Percentiles rank a stretch among this genome's conserved stretches.
Conservation (phyloP, 2,888 invertebrate species). For the Calephelis perditalis region DNA sequence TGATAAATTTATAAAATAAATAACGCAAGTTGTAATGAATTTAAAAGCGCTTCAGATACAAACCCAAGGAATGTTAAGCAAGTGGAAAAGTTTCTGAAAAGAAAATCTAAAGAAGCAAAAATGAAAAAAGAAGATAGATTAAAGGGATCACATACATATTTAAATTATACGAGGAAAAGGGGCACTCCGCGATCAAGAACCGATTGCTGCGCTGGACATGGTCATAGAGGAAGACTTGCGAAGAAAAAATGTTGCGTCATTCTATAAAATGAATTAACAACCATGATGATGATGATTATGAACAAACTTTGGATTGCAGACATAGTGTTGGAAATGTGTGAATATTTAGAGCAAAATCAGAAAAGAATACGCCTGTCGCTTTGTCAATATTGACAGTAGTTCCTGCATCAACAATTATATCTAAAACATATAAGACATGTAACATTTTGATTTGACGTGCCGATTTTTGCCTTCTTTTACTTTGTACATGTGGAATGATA, state of each 20-base stretch:
- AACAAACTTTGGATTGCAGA: too few species aligned
- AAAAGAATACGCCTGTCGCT: too few species aligned
- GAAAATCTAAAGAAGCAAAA: slow-evolving; percentile 48
- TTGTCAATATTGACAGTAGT: too few species aligned
- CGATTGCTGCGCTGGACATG: slow-evolving; percentile 56
- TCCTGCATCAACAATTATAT: too few species aligned
- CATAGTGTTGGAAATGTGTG: background rate
- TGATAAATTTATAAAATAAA: too few species aligned
- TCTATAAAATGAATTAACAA: slow-evolving; percentile 25
- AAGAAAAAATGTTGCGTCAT: slow-evolving; percentile 36
- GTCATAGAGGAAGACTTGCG: slow-evolving; percentile 55
- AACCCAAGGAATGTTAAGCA: slow-evolving; percentile 36
- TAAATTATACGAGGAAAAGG: slow-evolving; percentile 41
- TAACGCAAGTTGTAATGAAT: slow-evolving; percentile 46
- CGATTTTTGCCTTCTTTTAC: too few species aligned
- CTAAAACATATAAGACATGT: too few species aligned
- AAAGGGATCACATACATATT: slow-evolving; percentile 43
- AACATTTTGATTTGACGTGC: too few species aligned
- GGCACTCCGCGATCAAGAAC: slow-evolving; percentile 35
- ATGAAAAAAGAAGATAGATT: slow-evolving; percentile 48
- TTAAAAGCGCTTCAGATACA: slow-evolving; percentile 28
- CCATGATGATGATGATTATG: too few species aligned
- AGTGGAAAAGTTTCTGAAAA: slow-evolving; percentile 47
- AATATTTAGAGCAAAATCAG: background rate
- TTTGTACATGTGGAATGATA: too few species aligned